phyloP scores from a whole-genome alignment of 2,113 vertebrate genomes.

The Apodemus speciosus region DNA sequence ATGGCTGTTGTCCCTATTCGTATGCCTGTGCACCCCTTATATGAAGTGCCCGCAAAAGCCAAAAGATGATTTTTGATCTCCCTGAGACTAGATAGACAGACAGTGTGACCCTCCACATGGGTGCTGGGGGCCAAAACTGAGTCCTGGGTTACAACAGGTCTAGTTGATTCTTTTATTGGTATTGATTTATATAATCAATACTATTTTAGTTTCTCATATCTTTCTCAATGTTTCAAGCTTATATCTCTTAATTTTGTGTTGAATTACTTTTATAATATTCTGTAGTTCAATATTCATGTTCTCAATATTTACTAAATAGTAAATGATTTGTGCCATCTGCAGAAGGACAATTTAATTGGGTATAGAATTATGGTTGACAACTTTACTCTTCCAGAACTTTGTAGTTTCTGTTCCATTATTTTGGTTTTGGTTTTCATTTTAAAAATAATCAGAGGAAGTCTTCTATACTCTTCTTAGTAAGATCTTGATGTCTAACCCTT shows the following conservation, averaged over 20 bases:
- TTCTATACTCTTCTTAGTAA: neutral
- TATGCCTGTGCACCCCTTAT: neutral
- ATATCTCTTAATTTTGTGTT: neutral
- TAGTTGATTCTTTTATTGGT: conserved; percentile 2
- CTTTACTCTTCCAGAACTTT: neutral
- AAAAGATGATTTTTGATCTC: neutral
- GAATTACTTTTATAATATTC: neutral
- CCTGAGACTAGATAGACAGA: neutral
- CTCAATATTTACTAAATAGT: neutral
- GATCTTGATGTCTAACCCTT: neutral
- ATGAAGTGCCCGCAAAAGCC: neutral
- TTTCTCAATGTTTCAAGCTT: conserved; percentile 16
- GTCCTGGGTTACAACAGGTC: neutral
- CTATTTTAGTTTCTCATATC: neutral
- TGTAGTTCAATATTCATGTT: neutral
- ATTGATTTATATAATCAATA: neutral
- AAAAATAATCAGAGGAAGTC: neutral
- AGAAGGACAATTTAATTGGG: conserved; percentile 21
- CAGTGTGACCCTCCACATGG: neutral
- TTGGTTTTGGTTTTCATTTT: neutral
- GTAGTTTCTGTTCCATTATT: neutral
- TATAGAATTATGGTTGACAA: conserved; percentile 39
- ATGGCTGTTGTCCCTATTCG: neutral
- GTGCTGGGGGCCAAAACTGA: too few relatives aligned
- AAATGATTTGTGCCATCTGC: neutral